Conservation (phyloP, 2,797 vertebrate species). For the Aphelocoma californica region DNA sequence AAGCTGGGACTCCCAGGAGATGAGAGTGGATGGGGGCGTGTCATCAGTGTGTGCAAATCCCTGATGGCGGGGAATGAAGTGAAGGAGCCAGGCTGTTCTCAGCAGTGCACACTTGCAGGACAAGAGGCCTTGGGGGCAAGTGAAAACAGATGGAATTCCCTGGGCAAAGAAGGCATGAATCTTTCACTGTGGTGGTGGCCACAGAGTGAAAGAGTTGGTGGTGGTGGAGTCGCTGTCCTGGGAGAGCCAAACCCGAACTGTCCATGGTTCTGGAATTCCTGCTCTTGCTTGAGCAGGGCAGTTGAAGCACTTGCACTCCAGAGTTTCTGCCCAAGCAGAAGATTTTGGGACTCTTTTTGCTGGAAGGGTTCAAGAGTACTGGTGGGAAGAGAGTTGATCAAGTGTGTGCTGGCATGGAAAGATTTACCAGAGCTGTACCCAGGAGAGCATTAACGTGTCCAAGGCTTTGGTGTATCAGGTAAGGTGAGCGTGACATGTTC, state of each 20-base stretch:
- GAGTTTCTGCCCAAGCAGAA: too few relatives aligned
- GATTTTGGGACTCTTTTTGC: background rate
- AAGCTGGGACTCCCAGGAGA: background rate
- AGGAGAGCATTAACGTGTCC: background rate
- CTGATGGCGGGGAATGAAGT: background rate
- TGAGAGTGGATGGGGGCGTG: accelerated
- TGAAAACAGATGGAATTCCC: background rate
- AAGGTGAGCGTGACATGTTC: accelerated
- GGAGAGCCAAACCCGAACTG: accelerated
- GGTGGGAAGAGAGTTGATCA: background rate
- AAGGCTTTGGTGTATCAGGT: background rate
- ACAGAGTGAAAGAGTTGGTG: too few relatives aligned
- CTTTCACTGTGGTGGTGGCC: background rate
- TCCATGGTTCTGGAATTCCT: background rate
- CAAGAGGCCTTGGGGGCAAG: too few relatives aligned
- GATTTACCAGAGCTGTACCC: too few relatives aligned
- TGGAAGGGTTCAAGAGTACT: background rate
- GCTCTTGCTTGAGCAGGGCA: too few relatives aligned
- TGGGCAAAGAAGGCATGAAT: too few relatives aligned
- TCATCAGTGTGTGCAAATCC: background rate
- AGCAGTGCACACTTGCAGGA: accelerated
- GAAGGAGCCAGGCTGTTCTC: accelerated
- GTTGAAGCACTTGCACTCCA: too few relatives aligned
- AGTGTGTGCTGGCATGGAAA: background rate
- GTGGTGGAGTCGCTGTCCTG: accelerated